A percentile compares a stretch with the other conserved stretches of the same genome.
These are phyloP conservation scores for Timema podura DNA, from an alignment of 2,888 invertebrate species.

Conservation along the genomic window DNA sequence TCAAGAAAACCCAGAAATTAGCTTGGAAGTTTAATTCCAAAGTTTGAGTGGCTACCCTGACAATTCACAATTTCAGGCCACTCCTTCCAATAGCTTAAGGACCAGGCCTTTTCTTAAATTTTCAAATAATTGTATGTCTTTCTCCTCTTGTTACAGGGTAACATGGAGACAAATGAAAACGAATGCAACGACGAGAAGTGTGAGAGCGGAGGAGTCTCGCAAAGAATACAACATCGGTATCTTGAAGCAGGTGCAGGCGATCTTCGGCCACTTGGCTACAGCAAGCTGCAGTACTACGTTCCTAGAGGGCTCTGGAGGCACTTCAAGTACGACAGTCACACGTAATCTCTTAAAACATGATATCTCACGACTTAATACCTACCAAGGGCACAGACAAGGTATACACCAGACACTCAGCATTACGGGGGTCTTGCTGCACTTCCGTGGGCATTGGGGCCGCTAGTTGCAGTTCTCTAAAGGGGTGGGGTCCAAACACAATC, in stretches of 20 bases:
- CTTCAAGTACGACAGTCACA: conserved; percentile 70
- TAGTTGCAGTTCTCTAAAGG: too few species aligned
- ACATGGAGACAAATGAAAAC: conserved; percentile 46
- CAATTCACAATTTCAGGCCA: too few species aligned
- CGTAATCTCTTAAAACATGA: too few species aligned
- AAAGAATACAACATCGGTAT: conserved; percentile 89
- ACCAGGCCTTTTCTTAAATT: background rate
- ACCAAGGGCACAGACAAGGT: too few species aligned
- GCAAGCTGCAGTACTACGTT: conserved; percentile 94
- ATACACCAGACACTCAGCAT: too few species aligned
- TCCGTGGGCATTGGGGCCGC: too few species aligned
- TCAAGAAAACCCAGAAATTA: too few species aligned
- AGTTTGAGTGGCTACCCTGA: too few species aligned
- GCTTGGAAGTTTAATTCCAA: too few species aligned
- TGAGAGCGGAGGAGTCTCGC: conserved; percentile 53
- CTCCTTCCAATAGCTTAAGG: background rate
- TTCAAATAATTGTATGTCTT: conserved; percentile 14
- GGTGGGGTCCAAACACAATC: too few species aligned
- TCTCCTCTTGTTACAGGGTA: conserved; percentile 34
- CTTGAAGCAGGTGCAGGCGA: conserved; percentile 93
- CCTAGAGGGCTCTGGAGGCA: conserved; percentile 98
- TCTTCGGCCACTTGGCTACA: conserved; percentile 96
- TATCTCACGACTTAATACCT: too few species aligned
- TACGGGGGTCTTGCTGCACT: too few species aligned
- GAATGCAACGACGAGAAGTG: conserved; percentile 53